A percentile compares a stretch with the other conserved stretches of the same genome.
Evolutionary conservation across 2,113 vertebrate genomes (phyloP).

Genomic region (Pluvialis apricaria): DNA sequence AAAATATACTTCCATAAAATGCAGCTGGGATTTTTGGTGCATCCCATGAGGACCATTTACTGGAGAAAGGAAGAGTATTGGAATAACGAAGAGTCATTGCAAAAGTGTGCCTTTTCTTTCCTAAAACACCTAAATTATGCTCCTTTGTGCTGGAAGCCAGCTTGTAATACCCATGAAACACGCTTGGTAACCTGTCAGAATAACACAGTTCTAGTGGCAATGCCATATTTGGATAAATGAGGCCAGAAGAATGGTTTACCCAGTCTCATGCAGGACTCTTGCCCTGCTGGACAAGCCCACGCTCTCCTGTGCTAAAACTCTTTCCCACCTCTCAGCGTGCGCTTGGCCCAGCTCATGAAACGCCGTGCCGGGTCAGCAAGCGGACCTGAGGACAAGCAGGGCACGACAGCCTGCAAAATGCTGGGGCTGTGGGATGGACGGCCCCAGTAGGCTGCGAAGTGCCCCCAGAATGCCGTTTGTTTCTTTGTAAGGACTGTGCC

Average conservation of each 20-base stretch:
- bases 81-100: background rate
- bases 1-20: background rate
- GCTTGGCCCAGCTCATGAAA: rapidly evolving
- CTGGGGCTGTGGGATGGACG: background rate
- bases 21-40: background rate
- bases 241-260: background rate
- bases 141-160: background rate
- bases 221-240: background rate
- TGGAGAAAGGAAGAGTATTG: background rate
- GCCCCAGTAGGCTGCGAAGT: background rate
- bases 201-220: background rate
- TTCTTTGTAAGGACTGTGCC: background rate
- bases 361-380: background rate
- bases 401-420: background rate
- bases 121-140: background rate
- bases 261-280: background rate
- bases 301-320: background rate
- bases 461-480: background rate
- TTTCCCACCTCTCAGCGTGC: background rate
- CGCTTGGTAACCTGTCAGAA: background rate
- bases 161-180: background rate
- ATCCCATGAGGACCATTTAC: background rate
- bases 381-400: background rate
- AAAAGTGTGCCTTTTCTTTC: background rate
- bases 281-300: no score